Evolutionary conservation across 2,888 invertebrate genomes (phyloP), one percentile per base, ranked within the genome.

Genomic region (Phorcus lineatus): DNA sequence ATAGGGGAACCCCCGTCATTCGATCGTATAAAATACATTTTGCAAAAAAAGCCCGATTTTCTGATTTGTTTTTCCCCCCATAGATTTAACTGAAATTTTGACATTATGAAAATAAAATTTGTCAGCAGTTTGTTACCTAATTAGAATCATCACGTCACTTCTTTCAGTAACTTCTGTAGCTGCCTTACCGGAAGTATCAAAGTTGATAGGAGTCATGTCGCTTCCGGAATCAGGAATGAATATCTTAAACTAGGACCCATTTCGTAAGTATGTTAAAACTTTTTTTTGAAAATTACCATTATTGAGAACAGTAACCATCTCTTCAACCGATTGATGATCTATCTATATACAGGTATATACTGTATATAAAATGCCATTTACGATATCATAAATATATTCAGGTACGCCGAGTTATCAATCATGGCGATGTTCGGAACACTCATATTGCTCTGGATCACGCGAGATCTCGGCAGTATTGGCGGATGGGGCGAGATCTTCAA

Each of bases 391-490:
- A 7, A 6, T 6, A 7, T 17, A 40, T 66, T 11, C 22, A 91
- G 91, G 11, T 91, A 90, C 85, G 90, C 88, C 11, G 85, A 89
- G 66, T 83, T 70, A 2, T 86, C 86, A 1, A 85, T 87, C 0
- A 75, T 86, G 28, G 82, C 74, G 24, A 86, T 87, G 74, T 98
- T 98, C 92, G 92, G 96, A 24, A 86, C 96, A 13, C 96, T 97
- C 4, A 96, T 98, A 19, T 90, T 96, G 77, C 94, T 98, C 88
- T 98, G 98, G 96, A 96, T 98, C 93, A 96, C 97, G 92, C 95
- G 98, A 75, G 96, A 96, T 82, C 97, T 98, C 0, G 96, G 97
- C 82, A 97, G 97, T 92, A 96, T 97, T 89, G 94, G 94, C 0
- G 98, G 98, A 6, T 98, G 98, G 97, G 96, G 97, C 2, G 83